Evolutionary conservation across 2,113 vertebrate species (phyloP).

Genomic region (Corydoras sp.): DNA sequence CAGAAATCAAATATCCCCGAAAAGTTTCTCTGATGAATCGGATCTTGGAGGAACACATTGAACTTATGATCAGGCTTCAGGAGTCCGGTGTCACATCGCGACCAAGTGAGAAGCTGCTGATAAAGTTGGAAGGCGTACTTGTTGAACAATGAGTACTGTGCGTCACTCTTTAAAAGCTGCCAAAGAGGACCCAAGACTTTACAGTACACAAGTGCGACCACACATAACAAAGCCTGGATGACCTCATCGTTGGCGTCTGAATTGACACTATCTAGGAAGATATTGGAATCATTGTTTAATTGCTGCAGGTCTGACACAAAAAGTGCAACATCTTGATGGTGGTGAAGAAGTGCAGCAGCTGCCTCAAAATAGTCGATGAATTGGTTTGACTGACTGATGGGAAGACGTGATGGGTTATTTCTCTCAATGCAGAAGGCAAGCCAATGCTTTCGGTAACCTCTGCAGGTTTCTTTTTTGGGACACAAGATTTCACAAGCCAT

Average conservation of each 20-base stretch:
- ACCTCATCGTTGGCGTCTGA: slow-evolving; percentile 58
- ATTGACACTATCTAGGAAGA: slow-evolving; percentile 62
- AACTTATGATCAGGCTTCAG: slow-evolving; percentile 54
- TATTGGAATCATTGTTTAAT: slow-evolving; percentile 49
- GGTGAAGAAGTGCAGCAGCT: slow-evolving; percentile 65
- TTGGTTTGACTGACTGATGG: slow-evolving; percentile 44
- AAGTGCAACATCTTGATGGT: slow-evolving; percentile 57
- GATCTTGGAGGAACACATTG: slow-evolving; percentile 62
- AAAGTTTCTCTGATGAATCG: slow-evolving; percentile 60
- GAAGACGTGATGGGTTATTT: slow-evolving; percentile 57
- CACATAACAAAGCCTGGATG: slow-evolving; percentile 65
- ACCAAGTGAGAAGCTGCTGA: slow-evolving; percentile 65
- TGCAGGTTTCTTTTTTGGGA: slow-evolving; percentile 26
- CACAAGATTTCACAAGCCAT: slow-evolving; percentile 63
- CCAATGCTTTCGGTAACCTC: slow-evolving; percentile 64
- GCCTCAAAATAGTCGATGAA: slow-evolving; percentile 63
- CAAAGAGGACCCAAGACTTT: slow-evolving; percentile 69
- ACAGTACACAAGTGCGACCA: slow-evolving; percentile 64
- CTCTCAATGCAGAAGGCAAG: slow-evolving; percentile 66
- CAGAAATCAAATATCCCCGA: slow-evolving; percentile 60
- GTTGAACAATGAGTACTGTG: slow-evolving; percentile 57
- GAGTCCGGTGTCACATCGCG: slow-evolving; percentile 54
- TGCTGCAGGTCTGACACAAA: slow-evolving; percentile 66
- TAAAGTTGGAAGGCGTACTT: slow-evolving; percentile 60
- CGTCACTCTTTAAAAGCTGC: slow-evolving; percentile 66